Conservation (phyloP, 2,113 vertebrate species). For the Tinamus guttatus region DNA sequence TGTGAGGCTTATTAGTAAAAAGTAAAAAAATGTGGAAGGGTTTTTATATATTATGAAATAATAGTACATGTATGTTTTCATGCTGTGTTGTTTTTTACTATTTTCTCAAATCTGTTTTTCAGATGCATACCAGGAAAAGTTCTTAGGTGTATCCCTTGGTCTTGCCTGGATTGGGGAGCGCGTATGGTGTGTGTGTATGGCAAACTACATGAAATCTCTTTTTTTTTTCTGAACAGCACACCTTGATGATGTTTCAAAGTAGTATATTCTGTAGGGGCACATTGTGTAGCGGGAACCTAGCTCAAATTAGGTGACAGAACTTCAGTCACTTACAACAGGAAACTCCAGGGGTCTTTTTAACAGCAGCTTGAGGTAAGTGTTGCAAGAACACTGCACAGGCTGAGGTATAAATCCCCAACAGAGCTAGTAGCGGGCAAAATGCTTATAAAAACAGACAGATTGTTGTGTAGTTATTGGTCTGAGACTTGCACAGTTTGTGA, state of each 20-base stretch:
- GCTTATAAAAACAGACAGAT: not conserved
- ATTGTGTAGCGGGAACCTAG: not conserved
- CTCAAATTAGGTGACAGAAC: not conserved
- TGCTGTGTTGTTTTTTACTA: not conserved
- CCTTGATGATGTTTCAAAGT: not conserved
- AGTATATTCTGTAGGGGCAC: not conserved
- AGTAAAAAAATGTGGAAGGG: not conserved
- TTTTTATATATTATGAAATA: not conserved
- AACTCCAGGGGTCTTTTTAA: not conserved
- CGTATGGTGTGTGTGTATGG: not conserved
- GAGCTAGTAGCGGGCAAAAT: not conserved
- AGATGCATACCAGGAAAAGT: not conserved
- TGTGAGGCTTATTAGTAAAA: not conserved
- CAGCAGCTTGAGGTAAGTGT: not conserved
- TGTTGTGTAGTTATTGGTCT: not conserved
- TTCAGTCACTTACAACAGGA: not conserved
- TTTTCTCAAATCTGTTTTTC: slow-evolving; percentile 40
- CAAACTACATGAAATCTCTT: not conserved
- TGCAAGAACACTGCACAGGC: not conserved
- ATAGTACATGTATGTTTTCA: not conserved
- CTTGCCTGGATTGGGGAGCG: not conserved
- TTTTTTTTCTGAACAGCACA: not conserved
- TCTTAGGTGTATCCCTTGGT: not conserved
- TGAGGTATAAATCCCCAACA: not conserved
- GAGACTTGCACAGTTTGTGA: not conserved